Evolutionary conservation across 2,113 vertebrate genomes (phyloP), one percentile per base, ranked within the genome.

Genomic region (Lichenostomus cassidix): DNA sequence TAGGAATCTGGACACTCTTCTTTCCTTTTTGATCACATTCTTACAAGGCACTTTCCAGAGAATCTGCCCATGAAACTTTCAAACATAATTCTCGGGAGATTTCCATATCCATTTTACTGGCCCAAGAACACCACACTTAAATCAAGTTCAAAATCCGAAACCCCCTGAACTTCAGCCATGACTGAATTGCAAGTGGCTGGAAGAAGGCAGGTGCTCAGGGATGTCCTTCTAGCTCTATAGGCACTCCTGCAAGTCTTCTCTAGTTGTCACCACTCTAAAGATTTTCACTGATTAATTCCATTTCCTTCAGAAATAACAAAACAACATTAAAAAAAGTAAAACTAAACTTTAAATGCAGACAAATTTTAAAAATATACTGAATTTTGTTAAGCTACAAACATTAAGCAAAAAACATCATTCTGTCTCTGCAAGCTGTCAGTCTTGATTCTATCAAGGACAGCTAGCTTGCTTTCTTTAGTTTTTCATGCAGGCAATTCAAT

Each of bases 401-500:
- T 56, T 73, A 87, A 90, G 71, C 44, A 52, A 64, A 13, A 95
- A 95, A 91, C 60, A 92, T 65, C 29, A 64, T 93, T 75, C 77
- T 60, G 11, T 42, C 47, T 94, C 91, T 50, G 83, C 63, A 95
- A 93, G 56, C 56, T 70, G 93, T 70, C 78, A 86, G 33, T 91
- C 76, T 90, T 81, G 78, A 96, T 96, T 83, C 95, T 92, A 88
- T 96, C 90, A 89, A 20, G 86, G 46, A 35, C 47, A 89, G 69
- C 49, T 89, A 91, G 55, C 25, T 87, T 82, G 52, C 67, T 91
- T 90, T 5, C 84, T 62, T 63, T 64, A 80, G 53, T 83, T 89
- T 96, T 88, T 68, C 81, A 82, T 6, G 2, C 8, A 92, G 55
- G 60, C 67, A 94, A 95, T 87, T 88, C 60, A 92, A 83, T 52